A percentile compares a stretch with the other conserved stretches of the same genome.
Conservation (phyloP, 2,797 vertebrate genomes). For the Pantherophis vulpinus region DNA sequence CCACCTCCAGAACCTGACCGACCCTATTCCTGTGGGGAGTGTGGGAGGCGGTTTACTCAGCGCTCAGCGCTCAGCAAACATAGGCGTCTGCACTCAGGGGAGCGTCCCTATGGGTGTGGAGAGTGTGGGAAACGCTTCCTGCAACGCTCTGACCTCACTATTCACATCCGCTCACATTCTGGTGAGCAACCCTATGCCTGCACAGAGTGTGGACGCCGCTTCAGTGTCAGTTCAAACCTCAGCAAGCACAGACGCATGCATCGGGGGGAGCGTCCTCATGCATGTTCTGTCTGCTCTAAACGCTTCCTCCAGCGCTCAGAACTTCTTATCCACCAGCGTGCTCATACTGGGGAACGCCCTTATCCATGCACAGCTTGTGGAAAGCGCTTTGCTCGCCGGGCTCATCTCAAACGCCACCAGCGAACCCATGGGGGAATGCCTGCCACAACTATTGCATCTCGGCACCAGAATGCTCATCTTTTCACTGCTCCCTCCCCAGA, state of each 20-base stretch:
- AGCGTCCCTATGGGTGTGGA: constrained; percentile 61
- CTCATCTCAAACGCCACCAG: constrained; percentile 62
- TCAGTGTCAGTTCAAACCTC: constrained; percentile 67
- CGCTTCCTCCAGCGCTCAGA: constrained; percentile 65
- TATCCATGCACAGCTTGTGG: constrained; percentile 64
- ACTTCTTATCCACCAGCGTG: constrained; percentile 64
- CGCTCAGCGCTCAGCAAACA: constrained; percentile 62
- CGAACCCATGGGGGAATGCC: constrained; percentile 51
- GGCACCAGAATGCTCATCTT: not conserved
- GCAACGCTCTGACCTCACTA: constrained; percentile 63
- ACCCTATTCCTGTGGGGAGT: constrained; percentile 28
- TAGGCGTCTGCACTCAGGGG: constrained; percentile 63
- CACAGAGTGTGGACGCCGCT: constrained; percentile 66
- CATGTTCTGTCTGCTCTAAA: constrained; percentile 62
- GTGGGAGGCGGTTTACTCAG: constrained; percentile 27
- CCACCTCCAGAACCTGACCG: constrained; percentile 32
- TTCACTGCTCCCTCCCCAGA: not conserved
- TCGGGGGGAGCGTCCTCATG: constrained; percentile 62
- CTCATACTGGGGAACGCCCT: constrained; percentile 64
- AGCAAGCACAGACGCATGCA: constrained; percentile 66
- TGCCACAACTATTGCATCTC: constrained; percentile 4
- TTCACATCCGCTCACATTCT: constrained; percentile 65
- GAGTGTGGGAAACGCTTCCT: constrained; percentile 68
- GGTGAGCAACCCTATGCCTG: constrained; percentile 68
- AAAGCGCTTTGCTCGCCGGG: constrained; percentile 63